A percentile compares a stretch with the other conserved stretches of the same genome.
Conservation (phyloP, 2,888 invertebrate genomes). For the Alentia gelatinosa region DNA sequence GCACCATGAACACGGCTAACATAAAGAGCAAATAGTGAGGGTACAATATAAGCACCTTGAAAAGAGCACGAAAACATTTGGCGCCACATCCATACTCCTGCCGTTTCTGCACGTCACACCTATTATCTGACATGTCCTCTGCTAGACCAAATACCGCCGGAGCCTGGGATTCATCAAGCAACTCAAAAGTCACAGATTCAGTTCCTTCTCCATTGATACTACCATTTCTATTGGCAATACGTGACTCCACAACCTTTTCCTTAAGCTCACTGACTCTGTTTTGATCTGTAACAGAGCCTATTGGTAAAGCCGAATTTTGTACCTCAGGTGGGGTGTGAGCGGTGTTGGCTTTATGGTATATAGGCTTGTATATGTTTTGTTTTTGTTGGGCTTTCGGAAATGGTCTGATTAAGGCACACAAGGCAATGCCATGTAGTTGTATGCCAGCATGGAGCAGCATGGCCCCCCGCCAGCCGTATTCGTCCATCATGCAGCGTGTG, state of each 20-base stretch:
- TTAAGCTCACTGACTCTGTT: background rate
- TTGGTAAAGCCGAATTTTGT: background rate
- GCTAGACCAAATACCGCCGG: too few species aligned
- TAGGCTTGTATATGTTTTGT: background rate
- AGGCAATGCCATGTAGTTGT: background rate
- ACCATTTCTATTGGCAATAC: too few species aligned
- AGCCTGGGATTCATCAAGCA: background rate
- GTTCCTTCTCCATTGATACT: background rate
- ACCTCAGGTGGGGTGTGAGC: background rate
- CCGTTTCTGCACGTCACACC: too few species aligned
- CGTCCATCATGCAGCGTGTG: background rate
- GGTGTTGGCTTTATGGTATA: background rate
- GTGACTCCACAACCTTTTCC: background rate
- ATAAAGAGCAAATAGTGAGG: background rate
- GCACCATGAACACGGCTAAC: background rate
- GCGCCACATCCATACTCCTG: background rate
- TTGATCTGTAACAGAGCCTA: too few species aligned
- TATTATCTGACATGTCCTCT: too few species aligned
- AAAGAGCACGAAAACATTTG: background rate
- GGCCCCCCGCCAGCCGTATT: conserved; percentile 36
- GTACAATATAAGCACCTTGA: background rate
- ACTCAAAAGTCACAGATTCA: background rate
- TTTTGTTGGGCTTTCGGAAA: background rate
- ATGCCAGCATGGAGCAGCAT: background rate
- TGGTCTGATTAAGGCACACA: background rate